Evolutionary conservation across 2,797 vertebrate species (phyloP).

Genomic region (Halcyon chelicuti): DNA sequence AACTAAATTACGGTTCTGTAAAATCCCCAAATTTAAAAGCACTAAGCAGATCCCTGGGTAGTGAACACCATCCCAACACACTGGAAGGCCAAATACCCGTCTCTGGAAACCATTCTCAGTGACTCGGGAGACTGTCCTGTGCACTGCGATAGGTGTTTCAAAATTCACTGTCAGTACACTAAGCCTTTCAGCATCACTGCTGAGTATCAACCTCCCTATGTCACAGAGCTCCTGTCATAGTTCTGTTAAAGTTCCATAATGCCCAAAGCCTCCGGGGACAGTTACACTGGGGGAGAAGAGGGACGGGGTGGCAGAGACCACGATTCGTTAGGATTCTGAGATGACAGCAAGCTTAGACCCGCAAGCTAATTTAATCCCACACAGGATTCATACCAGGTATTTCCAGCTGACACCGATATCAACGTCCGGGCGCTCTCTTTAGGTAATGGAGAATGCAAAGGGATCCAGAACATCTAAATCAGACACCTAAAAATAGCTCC

Average conservation of each 20-base stretch:
- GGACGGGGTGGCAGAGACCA: not conserved
- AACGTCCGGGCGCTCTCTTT: not conserved
- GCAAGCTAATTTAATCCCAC: not conserved
- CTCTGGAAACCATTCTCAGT: not conserved
- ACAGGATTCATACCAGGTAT: not conserved
- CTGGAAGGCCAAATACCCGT: not conserved
- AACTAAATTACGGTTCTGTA: not conserved
- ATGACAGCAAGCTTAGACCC: not conserved
- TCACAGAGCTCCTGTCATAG: not conserved
- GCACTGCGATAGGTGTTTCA: not conserved
- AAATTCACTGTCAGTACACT: not conserved
- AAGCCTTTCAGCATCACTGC: not conserved
- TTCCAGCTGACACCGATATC: not conserved
- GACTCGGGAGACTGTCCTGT: not conserved
- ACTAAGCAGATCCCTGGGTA: not conserved
- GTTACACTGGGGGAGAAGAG: not conserved
- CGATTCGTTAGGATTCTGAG: not conserved
- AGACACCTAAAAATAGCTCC: constrained; percentile 30
- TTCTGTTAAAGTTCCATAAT: not conserved
- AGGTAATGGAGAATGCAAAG: constrained; percentile 39
- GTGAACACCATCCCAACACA: not conserved
- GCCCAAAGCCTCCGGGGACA: not conserved
- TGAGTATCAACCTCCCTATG: accelerated
- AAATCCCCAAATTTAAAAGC: not conserved
- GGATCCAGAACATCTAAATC: not conserved